Evolutionary conservation across 1,140 invertebrate species (phyloP).

Genomic region (Scaptomyza graminum): DNA sequence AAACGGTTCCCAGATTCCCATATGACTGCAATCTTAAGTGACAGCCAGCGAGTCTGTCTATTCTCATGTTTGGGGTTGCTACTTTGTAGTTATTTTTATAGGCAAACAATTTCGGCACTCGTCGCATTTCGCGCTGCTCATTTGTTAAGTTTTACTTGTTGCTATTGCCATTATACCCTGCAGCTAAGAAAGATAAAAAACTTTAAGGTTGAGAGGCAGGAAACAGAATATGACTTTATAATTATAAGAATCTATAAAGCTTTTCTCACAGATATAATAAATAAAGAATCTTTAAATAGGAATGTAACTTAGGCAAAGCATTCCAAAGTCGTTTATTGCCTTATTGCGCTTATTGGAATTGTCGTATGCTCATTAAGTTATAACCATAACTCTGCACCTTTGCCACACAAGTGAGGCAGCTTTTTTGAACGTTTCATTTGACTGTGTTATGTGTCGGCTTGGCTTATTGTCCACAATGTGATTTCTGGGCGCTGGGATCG

Average conservation of each 20-base stretch:
- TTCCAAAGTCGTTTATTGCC: not conserved
- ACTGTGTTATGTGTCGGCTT: constrained; percentile 3
- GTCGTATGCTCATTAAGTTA: constrained; percentile 30
- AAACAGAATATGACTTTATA: too few relatives aligned
- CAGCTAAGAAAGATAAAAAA: not conserved
- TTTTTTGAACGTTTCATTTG: constrained; percentile 49
- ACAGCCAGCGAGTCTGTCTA: constrained; percentile 37
- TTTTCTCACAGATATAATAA: too few relatives aligned
- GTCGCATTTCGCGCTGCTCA: constrained; percentile 69
- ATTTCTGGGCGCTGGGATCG: constrained; percentile 73
- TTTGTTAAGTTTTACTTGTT: constrained; percentile 50
- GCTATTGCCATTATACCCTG: constrained; percentile 20
- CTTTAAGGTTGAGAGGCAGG: too few relatives aligned
- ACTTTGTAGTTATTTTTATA: constrained; percentile 66
- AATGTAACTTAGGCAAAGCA: not conserved
- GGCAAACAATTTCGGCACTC: constrained; percentile 72
- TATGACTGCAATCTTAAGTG: constrained; percentile 34
- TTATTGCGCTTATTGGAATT: too few relatives aligned
- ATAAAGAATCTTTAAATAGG: too few relatives aligned
- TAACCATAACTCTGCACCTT: constrained; percentile 77
- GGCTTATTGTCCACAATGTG: constrained; percentile 17
- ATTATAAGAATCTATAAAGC: too few relatives aligned
- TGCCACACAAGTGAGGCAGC: constrained; percentile 42
- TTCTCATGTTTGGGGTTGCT: constrained; percentile 51
- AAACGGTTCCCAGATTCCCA: constrained; percentile 35